phyloP scores from a whole-genome alignment of 2,797 vertebrate species.

The Scleropages formosus region DNA sequence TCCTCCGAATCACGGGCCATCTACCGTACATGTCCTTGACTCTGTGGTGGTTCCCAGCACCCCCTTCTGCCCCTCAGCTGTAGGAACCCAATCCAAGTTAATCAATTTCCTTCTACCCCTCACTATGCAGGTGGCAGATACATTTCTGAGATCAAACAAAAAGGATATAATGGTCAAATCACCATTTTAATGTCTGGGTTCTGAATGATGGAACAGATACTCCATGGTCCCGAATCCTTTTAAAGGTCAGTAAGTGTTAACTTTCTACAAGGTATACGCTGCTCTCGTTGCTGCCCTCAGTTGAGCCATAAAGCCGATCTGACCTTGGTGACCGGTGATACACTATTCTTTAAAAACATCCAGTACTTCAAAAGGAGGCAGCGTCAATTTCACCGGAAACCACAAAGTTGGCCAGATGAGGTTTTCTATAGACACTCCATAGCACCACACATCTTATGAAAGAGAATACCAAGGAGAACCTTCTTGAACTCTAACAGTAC shows the following conservation, averaged over 20 bases:
- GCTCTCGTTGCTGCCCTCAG: neutral
- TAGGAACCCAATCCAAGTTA: no score
- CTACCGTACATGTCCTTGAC: no score
- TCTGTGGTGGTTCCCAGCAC: no score
- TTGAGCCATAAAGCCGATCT: neutral
- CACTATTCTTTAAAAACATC: neutral
- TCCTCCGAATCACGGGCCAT: no score
- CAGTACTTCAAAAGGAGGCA: neutral
- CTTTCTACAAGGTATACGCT: neutral
- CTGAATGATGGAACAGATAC: neutral
- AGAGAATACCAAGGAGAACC: neutral
- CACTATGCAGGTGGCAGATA: neutral
- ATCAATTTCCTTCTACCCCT: no score
- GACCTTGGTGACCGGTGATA: neutral
- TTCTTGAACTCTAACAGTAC: neutral
- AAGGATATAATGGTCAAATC: neutral
- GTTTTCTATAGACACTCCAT: neutral
- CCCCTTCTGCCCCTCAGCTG: no score
- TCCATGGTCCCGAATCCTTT: neutral
- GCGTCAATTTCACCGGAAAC: neutral
- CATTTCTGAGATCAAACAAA: neutral
- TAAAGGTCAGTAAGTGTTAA: neutral
- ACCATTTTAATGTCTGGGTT: neutral
- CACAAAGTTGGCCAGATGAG: neutral
- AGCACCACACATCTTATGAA: neutral